Evolutionary conservation across 1,140 invertebrate genomes (phyloP).

Genomic region (Cataglyphis hispanica): DNA sequence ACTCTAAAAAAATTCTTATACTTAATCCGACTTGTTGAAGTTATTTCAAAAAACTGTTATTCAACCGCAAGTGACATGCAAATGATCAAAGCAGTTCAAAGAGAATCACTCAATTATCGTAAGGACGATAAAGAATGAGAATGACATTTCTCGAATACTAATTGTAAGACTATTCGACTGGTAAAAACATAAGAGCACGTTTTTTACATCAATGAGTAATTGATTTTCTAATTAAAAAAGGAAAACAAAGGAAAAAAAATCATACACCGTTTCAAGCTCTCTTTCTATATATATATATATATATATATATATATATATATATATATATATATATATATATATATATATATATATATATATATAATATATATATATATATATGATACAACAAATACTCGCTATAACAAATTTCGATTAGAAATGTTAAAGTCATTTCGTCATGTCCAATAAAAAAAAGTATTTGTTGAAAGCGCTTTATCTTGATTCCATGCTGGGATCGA

Average conservation of each 20-base stretch:
- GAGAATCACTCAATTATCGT: not conserved
- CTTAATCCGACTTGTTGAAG: slow-evolving; percentile 44
- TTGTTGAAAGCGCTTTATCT: not conserved
- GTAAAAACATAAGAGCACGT: slow-evolving; percentile 21
- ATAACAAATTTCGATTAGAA: slow-evolving; percentile 29
- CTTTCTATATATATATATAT: too few relatives aligned
- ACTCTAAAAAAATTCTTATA: slow-evolving; percentile 2
- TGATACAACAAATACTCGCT: slow-evolving; percentile 25
- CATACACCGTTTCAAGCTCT: not conserved
- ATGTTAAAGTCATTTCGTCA: slow-evolving; percentile 22
- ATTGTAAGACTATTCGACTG: slow-evolving; percentile 1
- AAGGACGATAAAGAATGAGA: slow-evolving; percentile 28
- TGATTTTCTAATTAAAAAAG: not conserved
- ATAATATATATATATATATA: not conserved
- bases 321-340: too few relatives aligned
- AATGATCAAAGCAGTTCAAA: slow-evolving; percentile 21
- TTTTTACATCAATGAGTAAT: slow-evolving; percentile 32
- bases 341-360: too few relatives aligned
- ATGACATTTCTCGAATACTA: not conserved
- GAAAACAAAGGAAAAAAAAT: slow-evolving; percentile 12
- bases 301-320: too few relatives aligned
- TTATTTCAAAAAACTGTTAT: slow-evolving; percentile 33
- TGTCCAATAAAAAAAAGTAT: slow-evolving; percentile 13
- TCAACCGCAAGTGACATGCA: slow-evolving; percentile 20
- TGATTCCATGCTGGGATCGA: not conserved